Conservation (phyloP, 2,113 vertebrate species). For the Misgurnus anguillicaudatus region DNA sequence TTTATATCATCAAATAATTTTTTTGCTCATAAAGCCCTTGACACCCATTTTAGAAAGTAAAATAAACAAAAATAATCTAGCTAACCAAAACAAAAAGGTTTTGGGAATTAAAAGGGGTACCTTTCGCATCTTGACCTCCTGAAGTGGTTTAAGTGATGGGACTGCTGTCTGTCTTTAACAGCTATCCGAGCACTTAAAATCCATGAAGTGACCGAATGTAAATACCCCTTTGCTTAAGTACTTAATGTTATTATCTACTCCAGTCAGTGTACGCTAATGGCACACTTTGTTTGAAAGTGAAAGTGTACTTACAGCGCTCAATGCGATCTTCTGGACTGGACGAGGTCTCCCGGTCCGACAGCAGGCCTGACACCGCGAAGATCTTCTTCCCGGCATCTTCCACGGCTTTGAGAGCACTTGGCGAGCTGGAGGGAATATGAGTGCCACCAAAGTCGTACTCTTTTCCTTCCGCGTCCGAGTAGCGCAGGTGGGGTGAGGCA, state of each 20-base stretch:
- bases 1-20: too few relatives aligned
- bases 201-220: too few relatives aligned
- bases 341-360: slow-evolving; percentile 96
- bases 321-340: slow-evolving; percentile 97
- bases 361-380: slow-evolving; percentile 97
- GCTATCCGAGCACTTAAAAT: too few relatives aligned
- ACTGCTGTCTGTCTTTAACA: not conserved
- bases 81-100: not conserved
- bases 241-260: not conserved
- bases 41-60: not conserved
- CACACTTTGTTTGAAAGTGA: not conserved
- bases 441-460: slow-evolving; percentile 93
- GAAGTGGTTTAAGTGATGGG: not conserved
- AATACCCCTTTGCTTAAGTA: not conserved
- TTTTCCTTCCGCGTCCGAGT: slow-evolving; percentile 98
- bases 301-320: slow-evolving; percentile 93
- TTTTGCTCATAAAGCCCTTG: too few relatives aligned
- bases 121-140: not conserved
- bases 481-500: slow-evolving; percentile 94
- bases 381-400: slow-evolving; percentile 98
- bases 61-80: not conserved
- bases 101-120: not conserved
- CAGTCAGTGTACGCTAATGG: not conserved
- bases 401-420: slow-evolving; percentile 89
- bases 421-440: slow-evolving; percentile 92